A percentile compares a stretch with the other conserved stretches of the same genome.
These are phyloP conservation scores for Disparrhopalites patrizii DNA, from an alignment of 2,888 invertebrate genomes.

Conservation along the genomic window DNA sequence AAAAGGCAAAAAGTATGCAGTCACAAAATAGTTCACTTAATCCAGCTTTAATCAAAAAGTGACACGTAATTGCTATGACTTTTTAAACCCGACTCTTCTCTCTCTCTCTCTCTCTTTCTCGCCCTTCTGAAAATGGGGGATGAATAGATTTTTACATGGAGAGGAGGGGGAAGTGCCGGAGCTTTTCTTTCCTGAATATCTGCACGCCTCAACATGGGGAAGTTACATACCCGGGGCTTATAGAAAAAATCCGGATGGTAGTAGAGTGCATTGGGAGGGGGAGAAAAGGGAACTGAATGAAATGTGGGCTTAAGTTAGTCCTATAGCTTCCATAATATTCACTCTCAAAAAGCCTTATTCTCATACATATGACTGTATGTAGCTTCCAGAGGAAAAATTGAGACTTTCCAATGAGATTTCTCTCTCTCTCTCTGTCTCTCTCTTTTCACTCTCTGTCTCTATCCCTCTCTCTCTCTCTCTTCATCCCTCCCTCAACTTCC, in stretches of 20 bases:
- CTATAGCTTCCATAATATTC: too few species aligned
- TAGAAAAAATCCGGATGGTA: too few species aligned
- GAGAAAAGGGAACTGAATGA: background rate
- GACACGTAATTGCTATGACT: slow-evolving; percentile 41
- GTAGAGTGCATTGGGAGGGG: background rate
- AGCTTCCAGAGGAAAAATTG: background rate
- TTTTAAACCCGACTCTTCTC: slow-evolving; percentile 30
- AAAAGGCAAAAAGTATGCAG: background rate
- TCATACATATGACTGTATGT: too few species aligned
- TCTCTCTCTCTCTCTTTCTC: too few species aligned
- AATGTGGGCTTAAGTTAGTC: background rate
- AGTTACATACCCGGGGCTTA: too few species aligned
- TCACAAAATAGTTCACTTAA: slow-evolving; percentile 28
- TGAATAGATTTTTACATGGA: background rate
- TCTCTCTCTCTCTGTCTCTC: background rate
- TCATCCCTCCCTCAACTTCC: slow-evolving; percentile 5
- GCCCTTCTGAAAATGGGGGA: slow-evolving; percentile 2
- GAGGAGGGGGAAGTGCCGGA: background rate
- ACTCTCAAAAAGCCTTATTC: too few species aligned
- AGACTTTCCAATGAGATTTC: background rate
- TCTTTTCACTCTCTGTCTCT: too few species aligned
- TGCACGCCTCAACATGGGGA: too few species aligned
- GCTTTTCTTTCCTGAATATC: background rate
- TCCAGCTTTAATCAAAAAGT: slow-evolving; percentile 46
- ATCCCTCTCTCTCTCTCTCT: too few species aligned